Base-by-base conservation (phyloP, 2,113 vertebrate species). In the Fulmarus glacialis region DNA sequence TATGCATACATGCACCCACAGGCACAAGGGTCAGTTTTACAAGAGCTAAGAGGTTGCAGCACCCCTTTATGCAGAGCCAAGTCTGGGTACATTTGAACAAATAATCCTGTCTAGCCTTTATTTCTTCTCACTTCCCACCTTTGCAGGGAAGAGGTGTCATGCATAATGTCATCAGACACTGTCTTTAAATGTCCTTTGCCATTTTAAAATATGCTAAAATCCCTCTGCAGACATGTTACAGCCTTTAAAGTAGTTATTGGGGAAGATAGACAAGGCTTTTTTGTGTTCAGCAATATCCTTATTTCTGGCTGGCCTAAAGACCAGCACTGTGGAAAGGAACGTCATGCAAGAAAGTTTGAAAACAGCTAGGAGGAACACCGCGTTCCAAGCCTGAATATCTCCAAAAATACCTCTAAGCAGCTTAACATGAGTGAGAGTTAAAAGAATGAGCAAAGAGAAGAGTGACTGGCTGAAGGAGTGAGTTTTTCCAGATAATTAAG, bases 381-480 rank as follows among this genome's bases (percentile, higher is more conserved):
- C 2, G 60, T 93, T 96, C 96, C 95, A 97, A 91, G 60, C 17
- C 82, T 5, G 7, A 85, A 53, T 84, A 87, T 73, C 89, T 95
- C 83, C 73, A 91, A 96, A 97, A 97, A 96, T 89, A 97, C 78
- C 68, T 95, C 53, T 90, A 77, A 87, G 66, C 58, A 82, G 53
- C 84, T 62, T 89, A 95, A 91, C 40, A 70, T 72, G 72, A 74
- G 75, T n/a, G 81, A 89, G 60, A 96, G 81, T 85, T 89, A 93
- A 96, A 93, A 88, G 83, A 96, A 91, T 45, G 78, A 97, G 93
- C 36, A 75, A 85, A 75, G 68, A 83, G 20, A 56, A 94, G 73
- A 82, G 40, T 15, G 32, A 82, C 60, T 94, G 75, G 67, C 67
- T 85, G 53, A 64, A 91, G 24, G 34, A 90, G 16, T 34, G 56